These are phyloP conservation scores for Enteromius viviparus DNA, from an alignment of 2,797 vertebrate genomes.

Conservation along the genomic window DNA sequence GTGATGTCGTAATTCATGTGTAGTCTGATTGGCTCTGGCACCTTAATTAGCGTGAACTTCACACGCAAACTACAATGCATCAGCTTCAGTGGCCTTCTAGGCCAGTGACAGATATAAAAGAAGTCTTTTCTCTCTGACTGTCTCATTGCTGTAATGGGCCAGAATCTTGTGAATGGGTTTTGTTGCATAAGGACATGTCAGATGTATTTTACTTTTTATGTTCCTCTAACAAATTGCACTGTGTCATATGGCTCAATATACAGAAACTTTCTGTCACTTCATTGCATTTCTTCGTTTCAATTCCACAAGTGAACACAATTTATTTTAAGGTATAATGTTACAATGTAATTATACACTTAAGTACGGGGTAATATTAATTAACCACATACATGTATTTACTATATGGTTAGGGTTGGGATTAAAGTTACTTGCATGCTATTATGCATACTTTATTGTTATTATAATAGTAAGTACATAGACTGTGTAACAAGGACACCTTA, in stretches of 20 bases:
- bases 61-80: conserved; percentile 15
- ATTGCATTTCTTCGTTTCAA: neutral
- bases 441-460: too few species aligned
- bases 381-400: neutral
- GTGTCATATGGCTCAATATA: conserved; percentile 7
- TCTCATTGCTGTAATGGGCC: conserved; percentile 38
- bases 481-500: too few species aligned
- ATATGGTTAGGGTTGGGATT: neutral
- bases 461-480: too few species aligned
- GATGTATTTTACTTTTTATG: conserved; percentile 28
- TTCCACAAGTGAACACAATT: neutral
- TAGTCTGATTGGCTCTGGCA: conserved; percentile 19
- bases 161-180: conserved; percentile 40
- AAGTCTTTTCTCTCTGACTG: conserved; percentile 22
- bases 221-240: neutral
- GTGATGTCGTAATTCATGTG: conserved; percentile 7
- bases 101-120: conserved; percentile 36
- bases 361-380: neutral
- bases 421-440: neutral
- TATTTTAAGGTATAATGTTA: neutral
- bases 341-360: neutral
- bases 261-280: neutral
- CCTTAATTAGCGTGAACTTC: conserved; percentile 30
- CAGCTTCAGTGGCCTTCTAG: conserved; percentile 28
- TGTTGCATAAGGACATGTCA: conserved; percentile 43